Base-by-base conservation (phyloP, 2,113 vertebrate genomes). In the Rynchops niger region DNA sequence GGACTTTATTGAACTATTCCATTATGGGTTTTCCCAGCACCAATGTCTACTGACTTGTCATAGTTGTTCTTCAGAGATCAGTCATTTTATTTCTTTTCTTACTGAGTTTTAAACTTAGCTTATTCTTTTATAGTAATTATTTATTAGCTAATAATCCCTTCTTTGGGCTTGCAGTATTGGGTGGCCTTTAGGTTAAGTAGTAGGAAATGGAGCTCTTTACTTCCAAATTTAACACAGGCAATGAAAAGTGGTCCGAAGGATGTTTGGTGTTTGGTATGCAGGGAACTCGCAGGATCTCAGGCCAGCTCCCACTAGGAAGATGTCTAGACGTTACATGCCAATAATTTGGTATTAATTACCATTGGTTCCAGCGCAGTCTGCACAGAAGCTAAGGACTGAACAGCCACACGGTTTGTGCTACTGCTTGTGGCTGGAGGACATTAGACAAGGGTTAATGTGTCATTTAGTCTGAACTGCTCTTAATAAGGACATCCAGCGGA, bases 101-200 rank as follows among this genome's bases (percentile, higher is more conserved):
- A 62, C 0, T 29, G 52, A 88, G 63, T 67, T 92, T 92, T 77
- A 62, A 95, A 95, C 74, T 90, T 30, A 11, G 34, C 69, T 92
- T 91, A 80, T 77, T 88, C 84, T 90, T 93, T 50, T 58, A n/a
- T 9, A 77, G 78, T 76, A 90, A 94, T 91, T 91, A 95, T 95
- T 95, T 97, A 91, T 93, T 95, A 85, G 73, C 49, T 93, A 93
- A 91, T 95, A 94, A 95, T 82, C 91, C 71, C 45, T 89, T 76
- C 93, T 55, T 82, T 27, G 56, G 78, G 67, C 52, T 70, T 0
- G 0, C 40, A 38, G 73, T 40, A 77, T 67, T 89, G 78, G 66
- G 77, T 85, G 91, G 86, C 93, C 89, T 87, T 74, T 76, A 26
- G 84, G 81, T 95, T 93, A 95, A 93, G 66, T 20, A 47, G 27